Conservation (phyloP, 1,140 invertebrate genomes). For the Magallana gigas region DNA sequence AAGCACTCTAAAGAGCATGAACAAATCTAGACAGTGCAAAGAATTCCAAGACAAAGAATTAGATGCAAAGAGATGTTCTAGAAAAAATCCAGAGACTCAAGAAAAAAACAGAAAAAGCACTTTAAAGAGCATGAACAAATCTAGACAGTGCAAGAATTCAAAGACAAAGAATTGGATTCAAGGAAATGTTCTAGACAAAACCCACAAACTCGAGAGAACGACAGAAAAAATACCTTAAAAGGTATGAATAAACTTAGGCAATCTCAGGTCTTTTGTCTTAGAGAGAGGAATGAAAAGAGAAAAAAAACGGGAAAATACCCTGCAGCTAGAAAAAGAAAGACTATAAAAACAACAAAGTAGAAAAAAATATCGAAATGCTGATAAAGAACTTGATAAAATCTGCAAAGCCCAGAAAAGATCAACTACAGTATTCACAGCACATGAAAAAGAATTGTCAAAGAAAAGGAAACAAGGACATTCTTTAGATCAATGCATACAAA, state of each 20-base stretch:
- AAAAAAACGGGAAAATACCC: conserved; percentile 8
- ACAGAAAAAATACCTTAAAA: conserved; percentile 42
- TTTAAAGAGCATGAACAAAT: neutral
- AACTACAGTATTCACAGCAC: neutral
- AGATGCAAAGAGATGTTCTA: neutral
- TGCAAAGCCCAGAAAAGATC: conserved; percentile 5
- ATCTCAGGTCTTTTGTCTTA: neutral
- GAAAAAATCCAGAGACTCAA: neutral
- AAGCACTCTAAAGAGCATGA: neutral
- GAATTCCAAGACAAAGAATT: neutral
- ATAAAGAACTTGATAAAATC: conserved; percentile 9
- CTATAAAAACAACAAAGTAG: conserved; percentile 4
- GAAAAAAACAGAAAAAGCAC: conserved; percentile 31
- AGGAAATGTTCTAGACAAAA: conserved; percentile 27
- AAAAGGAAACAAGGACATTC: conserved; percentile 10
- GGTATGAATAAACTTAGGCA: conserved; percentile 29
- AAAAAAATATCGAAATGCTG: conserved; percentile 22
- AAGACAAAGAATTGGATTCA: neutral
- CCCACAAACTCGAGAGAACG: conserved; percentile 7
- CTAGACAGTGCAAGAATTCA: neutral
- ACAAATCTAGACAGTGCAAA: neutral
- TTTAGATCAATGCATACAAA: conserved; percentile 9
- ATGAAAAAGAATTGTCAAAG: neutral
- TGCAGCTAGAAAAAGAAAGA: conserved; percentile 21
- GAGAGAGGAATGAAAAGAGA: conserved; percentile 29